phyloP scores from a whole-genome alignment of 92 coral and sea anemone species.

The Desmophyllum pertusum region DNA sequence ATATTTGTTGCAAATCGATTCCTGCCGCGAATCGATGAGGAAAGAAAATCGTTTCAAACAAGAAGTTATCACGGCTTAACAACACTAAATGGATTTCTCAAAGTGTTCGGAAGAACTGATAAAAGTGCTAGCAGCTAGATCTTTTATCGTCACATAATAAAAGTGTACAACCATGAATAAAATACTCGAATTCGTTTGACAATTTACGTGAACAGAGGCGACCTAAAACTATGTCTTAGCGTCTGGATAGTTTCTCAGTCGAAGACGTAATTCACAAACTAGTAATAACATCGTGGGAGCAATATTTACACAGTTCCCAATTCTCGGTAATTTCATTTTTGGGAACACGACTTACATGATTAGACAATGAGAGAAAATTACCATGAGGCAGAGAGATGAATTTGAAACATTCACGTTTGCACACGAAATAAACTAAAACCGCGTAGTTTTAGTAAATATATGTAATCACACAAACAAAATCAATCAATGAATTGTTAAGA shows the following conservation, averaged over 20 bases:
- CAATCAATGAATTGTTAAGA: conserved; percentile 41
- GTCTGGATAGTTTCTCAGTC: conserved; percentile 4
- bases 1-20: conserved; percentile 33
- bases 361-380: conserved; percentile 46
- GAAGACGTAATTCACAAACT: background rate
- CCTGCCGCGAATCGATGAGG: conserved; percentile 30
- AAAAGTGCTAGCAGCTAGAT: conserved; percentile 5
- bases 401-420: conserved; percentile 46
- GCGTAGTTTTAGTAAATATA: conserved; percentile 12
- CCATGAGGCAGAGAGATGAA: conserved; percentile 28
- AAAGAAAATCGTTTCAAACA: conserved; percentile 31
- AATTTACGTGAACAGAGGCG: conserved; percentile 25
- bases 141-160: conserved; percentile 5
- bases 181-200: conserved; percentile 40
- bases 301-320: conserved; percentile 67
- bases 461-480: conserved; percentile 39
- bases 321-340: conserved; percentile 48
- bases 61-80: conserved; percentile 6
- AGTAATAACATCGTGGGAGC: conserved; percentile 10
- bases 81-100: conserved; percentile 28
- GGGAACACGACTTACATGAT: conserved; percentile 42
- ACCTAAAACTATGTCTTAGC: background rate
- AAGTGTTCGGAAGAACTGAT: conserved; percentile 6
- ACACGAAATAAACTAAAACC: conserved; percentile 44
- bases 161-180: conserved; percentile 38